Evolutionary conservation across 2,888 invertebrate species (phyloP).

Genomic region (Melitaea athalia): DNA sequence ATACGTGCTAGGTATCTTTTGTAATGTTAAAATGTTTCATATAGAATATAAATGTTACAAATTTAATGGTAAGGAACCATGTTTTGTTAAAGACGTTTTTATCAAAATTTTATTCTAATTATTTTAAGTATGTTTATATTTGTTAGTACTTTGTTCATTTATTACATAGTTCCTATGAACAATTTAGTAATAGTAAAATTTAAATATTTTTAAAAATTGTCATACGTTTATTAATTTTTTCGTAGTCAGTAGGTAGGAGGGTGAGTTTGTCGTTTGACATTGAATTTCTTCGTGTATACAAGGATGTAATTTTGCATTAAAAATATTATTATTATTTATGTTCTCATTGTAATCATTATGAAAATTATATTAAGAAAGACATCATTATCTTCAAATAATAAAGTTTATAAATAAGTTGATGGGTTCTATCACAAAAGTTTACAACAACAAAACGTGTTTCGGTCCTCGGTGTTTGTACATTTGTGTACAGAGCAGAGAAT

Average conservation of each 20-base stretch:
- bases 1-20: conserved; percentile 2
- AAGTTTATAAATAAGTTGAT: conserved; percentile 1
- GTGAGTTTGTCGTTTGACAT: conserved; percentile 9
- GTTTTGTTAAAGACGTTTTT: neutral
- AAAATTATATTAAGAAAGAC: neutral
- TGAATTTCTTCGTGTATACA: neutral
- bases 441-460: conserved; percentile 27
- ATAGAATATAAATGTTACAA: neutral
- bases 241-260: neutral
- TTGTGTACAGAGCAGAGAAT: conserved; percentile 27
- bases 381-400: neutral
- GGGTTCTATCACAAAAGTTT: neutral
- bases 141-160: conserved; percentile 9
- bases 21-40: neutral
- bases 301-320: neutral
- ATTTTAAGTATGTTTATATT: conserved; percentile 23
- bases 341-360: neutral
- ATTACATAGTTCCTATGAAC: too few species aligned
- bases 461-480: conserved; percentile 28
- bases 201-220: neutral
- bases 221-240: neutral
- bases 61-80: neutral
- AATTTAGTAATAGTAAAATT: conserved; percentile 14
- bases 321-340: neutral
- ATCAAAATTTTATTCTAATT: conserved; percentile 16